phyloP scores from a whole-genome alignment of 2,797 vertebrate species.

The Hippoglossus hippoglossus region DNA sequence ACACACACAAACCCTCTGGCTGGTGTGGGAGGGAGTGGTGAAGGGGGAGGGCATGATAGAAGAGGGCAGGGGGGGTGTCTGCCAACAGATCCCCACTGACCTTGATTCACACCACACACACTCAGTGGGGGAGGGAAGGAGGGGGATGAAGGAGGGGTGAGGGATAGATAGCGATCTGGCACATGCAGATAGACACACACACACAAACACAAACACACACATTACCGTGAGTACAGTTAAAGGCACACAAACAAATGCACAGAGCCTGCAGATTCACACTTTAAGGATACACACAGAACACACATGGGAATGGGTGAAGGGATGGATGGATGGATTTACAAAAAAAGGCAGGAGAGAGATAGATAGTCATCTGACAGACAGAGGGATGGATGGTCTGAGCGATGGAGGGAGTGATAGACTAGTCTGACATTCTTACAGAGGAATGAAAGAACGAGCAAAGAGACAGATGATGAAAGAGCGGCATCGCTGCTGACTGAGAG shows the following conservation, averaged over 20 bases:
- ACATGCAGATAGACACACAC: constrained; percentile 35
- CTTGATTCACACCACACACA: constrained; percentile 78
- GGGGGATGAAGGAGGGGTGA: not conserved
- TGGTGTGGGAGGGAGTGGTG: constrained; percentile 25
- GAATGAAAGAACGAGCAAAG: constrained; percentile 63
- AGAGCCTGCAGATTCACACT: constrained; percentile 20
- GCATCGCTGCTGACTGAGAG: constrained; percentile 65
- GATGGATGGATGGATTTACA: constrained; percentile 37
- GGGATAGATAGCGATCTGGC: constrained; percentile 61
- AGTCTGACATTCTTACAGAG: constrained; percentile 69
- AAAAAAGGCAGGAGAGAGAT: constrained; percentile 36
- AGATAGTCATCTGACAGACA: constrained; percentile 64
- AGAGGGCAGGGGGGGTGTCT: constrained; percentile 42
- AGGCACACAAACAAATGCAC: constrained; percentile 41
- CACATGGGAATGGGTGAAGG: constrained; percentile 4
- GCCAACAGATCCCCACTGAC: constrained; percentile 80
- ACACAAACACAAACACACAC: constrained; percentile 12
- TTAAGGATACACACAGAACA: constrained; percentile 15
- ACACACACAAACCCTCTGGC: constrained; percentile 34
- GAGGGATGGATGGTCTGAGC: constrained; percentile 53
- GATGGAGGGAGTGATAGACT: constrained; percentile 66
- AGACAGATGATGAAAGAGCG: constrained; percentile 74
- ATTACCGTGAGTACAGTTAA: constrained; percentile 21
- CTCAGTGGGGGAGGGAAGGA: constrained; percentile 19
- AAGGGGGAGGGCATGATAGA: not conserved